Evolutionary conservation across 2,797 vertebrate genomes (phyloP).

Genomic region (Bufotes viridis): DNA sequence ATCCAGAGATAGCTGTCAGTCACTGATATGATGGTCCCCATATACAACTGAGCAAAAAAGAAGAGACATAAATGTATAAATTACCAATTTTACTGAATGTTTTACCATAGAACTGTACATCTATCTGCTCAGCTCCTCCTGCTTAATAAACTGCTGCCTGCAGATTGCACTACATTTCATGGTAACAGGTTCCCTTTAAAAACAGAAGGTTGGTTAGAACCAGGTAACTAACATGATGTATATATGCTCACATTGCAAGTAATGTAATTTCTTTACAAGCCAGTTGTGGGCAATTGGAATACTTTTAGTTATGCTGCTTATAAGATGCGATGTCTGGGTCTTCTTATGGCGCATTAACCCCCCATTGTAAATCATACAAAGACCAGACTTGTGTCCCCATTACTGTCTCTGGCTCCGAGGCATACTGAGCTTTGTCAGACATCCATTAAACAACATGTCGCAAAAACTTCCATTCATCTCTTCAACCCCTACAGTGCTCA

Average conservation of each 20-base stretch:
- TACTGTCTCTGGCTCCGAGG: constrained; percentile 25
- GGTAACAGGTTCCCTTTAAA: no score
- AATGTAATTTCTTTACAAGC: background rate
- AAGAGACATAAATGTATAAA: no score
- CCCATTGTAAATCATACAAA: constrained; percentile 17
- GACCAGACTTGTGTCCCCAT: constrained; percentile 6
- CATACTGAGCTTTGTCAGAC: constrained; percentile 13
- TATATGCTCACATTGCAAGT: background rate
- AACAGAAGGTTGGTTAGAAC: no score
- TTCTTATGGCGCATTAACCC: background rate
- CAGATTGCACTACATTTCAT: no score
- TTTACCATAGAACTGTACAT: no score
- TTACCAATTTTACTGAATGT: no score
- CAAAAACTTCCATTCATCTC: constrained; percentile 29
- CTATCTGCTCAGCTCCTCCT: no score
- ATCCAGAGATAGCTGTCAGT: no score
- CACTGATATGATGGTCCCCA: no score
- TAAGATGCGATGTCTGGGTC: background rate
- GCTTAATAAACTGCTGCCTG: no score
- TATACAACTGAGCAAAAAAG: no score
- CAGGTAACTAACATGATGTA: background rate
- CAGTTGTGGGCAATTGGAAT: no score
- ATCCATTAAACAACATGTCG: constrained; percentile 13
- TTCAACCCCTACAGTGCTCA: constrained; percentile 6
- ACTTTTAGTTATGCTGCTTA: background rate